Conservation (phyloP, 2,888 invertebrate genomes). For the Ariolimax columbianus region DNA sequence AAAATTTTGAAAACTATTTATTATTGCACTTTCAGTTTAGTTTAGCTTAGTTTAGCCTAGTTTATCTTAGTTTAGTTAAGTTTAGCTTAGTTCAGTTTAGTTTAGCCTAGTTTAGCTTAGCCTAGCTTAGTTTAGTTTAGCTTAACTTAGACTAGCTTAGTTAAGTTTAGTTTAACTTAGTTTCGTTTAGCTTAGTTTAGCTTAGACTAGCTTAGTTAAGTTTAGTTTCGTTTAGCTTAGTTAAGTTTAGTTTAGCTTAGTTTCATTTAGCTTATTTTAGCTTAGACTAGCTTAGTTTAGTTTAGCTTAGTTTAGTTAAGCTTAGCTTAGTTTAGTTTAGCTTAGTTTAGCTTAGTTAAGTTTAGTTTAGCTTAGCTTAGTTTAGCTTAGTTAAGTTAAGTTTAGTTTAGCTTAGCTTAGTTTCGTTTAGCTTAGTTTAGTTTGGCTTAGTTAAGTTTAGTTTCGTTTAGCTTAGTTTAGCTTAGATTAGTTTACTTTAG, state of each 20-base stretch:
- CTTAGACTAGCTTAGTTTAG: not conserved
- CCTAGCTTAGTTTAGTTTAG: too few relatives aligned
- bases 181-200: not conserved
- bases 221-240: slow-evolving; percentile 6
- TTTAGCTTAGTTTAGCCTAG: too few relatives aligned
- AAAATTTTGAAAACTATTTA: too few relatives aligned
- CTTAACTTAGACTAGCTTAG: too few relatives aligned
- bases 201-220: not conserved
- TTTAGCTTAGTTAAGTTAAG: not conserved
- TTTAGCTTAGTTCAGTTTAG: too few relatives aligned
- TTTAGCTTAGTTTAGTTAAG: slow-evolving; percentile 2
- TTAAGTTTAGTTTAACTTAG: not conserved
- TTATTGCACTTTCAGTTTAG: too few relatives aligned
- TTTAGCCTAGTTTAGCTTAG: too few relatives aligned
- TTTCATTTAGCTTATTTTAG: not conserved
- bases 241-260: slow-evolving; percentile 7
- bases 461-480: not conserved
- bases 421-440: not conserved
- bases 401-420: not conserved
- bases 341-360: slow-evolving; percentile 2
- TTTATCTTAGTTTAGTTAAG: too few relatives aligned
- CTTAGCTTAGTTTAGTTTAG: slow-evolving; percentile 5
- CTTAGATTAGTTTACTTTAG: not conserved
- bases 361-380: not conserved
- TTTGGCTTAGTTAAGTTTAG: not conserved